Evolutionary conservation across 2,797 vertebrate genomes (phyloP).

Genomic region (Phataginus tricuspis): DNA sequence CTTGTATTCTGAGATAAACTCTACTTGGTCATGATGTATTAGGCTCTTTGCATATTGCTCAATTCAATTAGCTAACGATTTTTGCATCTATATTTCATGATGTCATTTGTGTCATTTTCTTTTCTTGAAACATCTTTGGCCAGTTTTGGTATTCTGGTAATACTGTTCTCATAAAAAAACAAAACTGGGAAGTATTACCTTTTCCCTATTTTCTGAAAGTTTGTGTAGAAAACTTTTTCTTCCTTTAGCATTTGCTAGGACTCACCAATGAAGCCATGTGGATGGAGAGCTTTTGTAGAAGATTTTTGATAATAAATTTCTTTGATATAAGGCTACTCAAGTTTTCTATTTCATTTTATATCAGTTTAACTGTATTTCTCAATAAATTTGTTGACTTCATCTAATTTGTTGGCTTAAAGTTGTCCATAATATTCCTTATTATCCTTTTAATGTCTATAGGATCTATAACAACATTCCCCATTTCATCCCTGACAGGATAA

Average conservation of each 20-base stretch:
- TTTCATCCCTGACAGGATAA: not conserved
- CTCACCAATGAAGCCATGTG: not conserved
- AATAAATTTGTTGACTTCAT: constrained; percentile 1
- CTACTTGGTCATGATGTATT: not conserved
- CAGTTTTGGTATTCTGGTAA: not conserved
- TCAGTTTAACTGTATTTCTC: constrained; percentile 29
- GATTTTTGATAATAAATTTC: not conserved
- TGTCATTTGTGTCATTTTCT: not conserved
- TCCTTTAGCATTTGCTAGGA: not conserved
- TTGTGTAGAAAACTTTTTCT: not conserved
- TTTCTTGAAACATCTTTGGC: constrained; percentile 19
- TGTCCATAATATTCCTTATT: not conserved
- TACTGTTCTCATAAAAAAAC: not conserved
- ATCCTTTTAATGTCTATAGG: not conserved
- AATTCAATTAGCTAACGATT: not conserved
- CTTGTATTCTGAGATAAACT: not conserved
- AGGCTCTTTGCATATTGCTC: not conserved
- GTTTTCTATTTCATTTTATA: not conserved
- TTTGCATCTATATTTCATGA: not conserved
- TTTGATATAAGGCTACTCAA: not conserved
- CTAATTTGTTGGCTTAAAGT: constrained; percentile 22
- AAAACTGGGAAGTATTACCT: not conserved
- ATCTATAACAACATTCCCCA: not conserved
- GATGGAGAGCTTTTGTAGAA: not conserved
- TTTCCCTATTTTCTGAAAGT: constrained; percentile 4